Base-by-base conservation (phyloP, 2,113 vertebrate species). In the Hucho hucho region DNA sequence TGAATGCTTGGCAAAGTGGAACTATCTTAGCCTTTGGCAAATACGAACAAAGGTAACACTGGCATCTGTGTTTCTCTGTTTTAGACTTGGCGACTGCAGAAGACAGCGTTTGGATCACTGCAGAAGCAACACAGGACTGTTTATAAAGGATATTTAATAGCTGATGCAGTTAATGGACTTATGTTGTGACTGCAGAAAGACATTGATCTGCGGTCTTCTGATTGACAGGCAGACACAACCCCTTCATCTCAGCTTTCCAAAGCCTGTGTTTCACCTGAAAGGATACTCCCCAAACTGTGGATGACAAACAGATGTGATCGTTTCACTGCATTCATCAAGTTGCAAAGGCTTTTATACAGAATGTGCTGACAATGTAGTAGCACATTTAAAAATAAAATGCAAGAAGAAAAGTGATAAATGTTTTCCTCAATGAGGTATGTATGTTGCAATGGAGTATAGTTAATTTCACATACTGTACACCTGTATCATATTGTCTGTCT, bases 381-480 rank as follows among this genome's bases (percentile, higher is more conserved):
- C 37, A 29, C 18, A 74, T 81, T 16, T 24, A 29, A 43, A 43
- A 22, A 43, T 13, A 6, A 26, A 53, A 70, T 24, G 22, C 22
- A 14, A 70, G 58, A 22, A 18, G 43, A 49, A 70, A 64, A 49
- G 59, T 47, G 47, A 66, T 25, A 56, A 58, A 58, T 76, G 78
- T 78, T 53, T 53, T 53, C 53, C 75, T 84, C 79, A 76, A 73
- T 73, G 64, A 79, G 75, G 76, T 56, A 46, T 59, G 77, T 71
- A 22, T 72, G 6, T 37, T 67, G 65, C 29, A 67, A n/a, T 37
- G 26, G 26, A 11, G 63, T 64, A 26, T 26, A 16, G 11, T 65
- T 6, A 18, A 67, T 32, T 6, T 6, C 18, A n/a, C 14, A 32
- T 16, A 37, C 29, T 7, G 26, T 20, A 16, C 3, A 49, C 64